Evolutionary conservation across 2,888 invertebrate species (phyloP).

Genomic region (Lingula anatina): DNA sequence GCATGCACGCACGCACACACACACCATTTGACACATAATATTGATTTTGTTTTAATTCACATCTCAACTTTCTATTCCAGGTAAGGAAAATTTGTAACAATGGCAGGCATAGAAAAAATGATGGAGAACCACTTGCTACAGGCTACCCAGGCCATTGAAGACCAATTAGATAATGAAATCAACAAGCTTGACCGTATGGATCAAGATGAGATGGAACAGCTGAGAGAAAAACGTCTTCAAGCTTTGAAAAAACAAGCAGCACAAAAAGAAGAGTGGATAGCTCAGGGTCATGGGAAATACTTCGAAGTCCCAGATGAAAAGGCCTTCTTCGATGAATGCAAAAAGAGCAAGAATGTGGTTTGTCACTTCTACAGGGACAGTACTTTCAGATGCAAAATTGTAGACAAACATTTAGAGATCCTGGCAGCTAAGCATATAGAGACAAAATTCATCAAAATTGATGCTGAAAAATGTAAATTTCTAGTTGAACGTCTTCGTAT

Average conservation of each 20-base stretch:
- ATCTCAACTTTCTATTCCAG: too few species aligned
- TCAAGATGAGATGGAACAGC: conserved; percentile 74
- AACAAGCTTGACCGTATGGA: conserved; percentile 77
- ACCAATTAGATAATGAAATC: conserved; percentile 81
- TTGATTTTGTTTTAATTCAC: too few species aligned
- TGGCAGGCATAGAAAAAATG: conserved; percentile 13
- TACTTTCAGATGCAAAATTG: conserved; percentile 80
- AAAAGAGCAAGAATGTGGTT: conserved; percentile 83
- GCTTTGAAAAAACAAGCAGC: conserved; percentile 79
- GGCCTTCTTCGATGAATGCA: conserved; percentile 85
- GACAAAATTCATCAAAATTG: conserved; percentile 72
- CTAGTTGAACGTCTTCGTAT: conserved; percentile 80
- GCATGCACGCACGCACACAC: too few species aligned
- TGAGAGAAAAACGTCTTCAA: conserved; percentile 74
- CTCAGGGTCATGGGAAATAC: conserved; percentile 85
- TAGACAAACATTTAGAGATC: conserved; percentile 84
- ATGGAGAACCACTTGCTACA: conserved; percentile 52
- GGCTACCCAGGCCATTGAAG: conserved; percentile 75
- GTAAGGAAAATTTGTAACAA: not conserved
- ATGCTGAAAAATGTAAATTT: conserved; percentile 89
- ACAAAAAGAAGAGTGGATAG: conserved; percentile 76
- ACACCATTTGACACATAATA: too few species aligned
- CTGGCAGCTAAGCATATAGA: conserved; percentile 86
- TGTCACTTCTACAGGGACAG: conserved; percentile 87
- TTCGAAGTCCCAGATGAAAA: conserved; percentile 68